Percentiles rank a stretch among this genome's conserved stretches.
phyloP scores from a whole-genome alignment of 2,888 invertebrate genomes.

The Callosobruchus maculatus region DNA sequence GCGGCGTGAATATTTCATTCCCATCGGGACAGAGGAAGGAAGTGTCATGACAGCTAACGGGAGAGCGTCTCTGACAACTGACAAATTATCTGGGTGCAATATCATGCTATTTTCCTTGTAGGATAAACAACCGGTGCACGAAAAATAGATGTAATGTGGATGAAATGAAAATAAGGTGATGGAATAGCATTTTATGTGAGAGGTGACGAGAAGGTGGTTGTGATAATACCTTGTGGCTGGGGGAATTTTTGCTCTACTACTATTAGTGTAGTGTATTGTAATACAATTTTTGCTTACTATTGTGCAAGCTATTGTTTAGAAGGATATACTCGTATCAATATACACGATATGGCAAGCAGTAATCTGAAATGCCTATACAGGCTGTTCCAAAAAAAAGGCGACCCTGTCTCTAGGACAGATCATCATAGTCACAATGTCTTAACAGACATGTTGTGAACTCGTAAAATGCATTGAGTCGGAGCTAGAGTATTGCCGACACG shows the following conservation, averaged over 20 bases:
- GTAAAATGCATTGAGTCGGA: no score
- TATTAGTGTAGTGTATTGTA: no score
- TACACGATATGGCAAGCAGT: no score
- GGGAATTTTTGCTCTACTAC: background rate
- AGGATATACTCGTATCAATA: no score
- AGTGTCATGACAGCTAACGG: background rate
- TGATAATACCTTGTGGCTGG: background rate
- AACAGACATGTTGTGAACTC: no score
- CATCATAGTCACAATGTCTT: no score
- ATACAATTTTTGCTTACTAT: no score
- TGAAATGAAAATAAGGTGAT: background rate
- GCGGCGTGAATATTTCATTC: background rate
- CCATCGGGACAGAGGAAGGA: background rate
- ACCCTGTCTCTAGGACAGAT: no score
- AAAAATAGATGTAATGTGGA: background rate
- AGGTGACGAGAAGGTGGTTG: background rate
- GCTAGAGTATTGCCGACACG: no score
- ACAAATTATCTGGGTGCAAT: background rate
- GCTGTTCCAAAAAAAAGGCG: no score
- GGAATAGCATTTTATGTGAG: background rate
- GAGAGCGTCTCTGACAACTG: background rate
- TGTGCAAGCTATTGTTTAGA: no score
- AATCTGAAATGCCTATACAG: no score
- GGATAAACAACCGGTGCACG: background rate
- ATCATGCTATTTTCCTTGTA: background rate